Evolutionary conservation across 2,888 invertebrate species (phyloP).

Genomic region (Amblyjoppa proteus): DNA sequence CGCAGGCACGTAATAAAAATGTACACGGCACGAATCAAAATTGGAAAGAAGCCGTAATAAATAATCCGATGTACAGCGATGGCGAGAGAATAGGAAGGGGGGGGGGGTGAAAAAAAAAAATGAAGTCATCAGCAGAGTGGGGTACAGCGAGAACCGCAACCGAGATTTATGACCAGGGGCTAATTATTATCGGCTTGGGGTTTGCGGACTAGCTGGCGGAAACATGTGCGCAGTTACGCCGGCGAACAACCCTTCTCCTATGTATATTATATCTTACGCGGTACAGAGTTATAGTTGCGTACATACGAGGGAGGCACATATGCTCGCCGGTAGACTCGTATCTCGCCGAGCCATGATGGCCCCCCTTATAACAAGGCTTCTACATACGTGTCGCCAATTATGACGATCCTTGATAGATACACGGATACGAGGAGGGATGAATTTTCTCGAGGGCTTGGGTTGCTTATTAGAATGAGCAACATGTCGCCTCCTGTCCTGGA

Average conservation of each 20-base stretch:
- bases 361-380: slow-evolving; percentile 23
- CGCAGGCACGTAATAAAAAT: neutral
- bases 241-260: slow-evolving; percentile 60
- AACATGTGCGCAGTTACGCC: slow-evolving; percentile 72
- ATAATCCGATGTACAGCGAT: slow-evolving; percentile 21
- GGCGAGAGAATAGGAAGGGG: neutral
- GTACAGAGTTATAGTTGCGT: neutral
- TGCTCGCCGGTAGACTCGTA: slow-evolving; percentile 43
- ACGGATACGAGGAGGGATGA: slow-evolving; percentile 58
- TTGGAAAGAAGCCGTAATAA: neutral
- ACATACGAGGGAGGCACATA: slow-evolving; percentile 37
- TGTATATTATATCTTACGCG: slow-evolving; percentile 12
- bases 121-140: slow-evolving; percentile 25
- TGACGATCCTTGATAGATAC: slow-evolving; percentile 76
- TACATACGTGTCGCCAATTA: slow-evolving; percentile 78
- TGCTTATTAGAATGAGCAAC: slow-evolving; percentile 72
- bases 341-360: slow-evolving; percentile 29
- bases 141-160: slow-evolving; percentile 26
- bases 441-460: slow-evolving; percentile 59
- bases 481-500: slow-evolving; percentile 44
- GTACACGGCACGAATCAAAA: neutral
- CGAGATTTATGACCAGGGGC: slow-evolving; percentile 77
- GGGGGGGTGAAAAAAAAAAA: slow-evolving; percentile 33
- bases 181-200: slow-evolving; percentile 78
- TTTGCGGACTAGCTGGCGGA: slow-evolving; percentile 54